A percentile compares a stretch with the other conserved stretches of the same genome.
Conservation (phyloP, 23 tunicate genomes). For the Diplosoma virens region DNA sequence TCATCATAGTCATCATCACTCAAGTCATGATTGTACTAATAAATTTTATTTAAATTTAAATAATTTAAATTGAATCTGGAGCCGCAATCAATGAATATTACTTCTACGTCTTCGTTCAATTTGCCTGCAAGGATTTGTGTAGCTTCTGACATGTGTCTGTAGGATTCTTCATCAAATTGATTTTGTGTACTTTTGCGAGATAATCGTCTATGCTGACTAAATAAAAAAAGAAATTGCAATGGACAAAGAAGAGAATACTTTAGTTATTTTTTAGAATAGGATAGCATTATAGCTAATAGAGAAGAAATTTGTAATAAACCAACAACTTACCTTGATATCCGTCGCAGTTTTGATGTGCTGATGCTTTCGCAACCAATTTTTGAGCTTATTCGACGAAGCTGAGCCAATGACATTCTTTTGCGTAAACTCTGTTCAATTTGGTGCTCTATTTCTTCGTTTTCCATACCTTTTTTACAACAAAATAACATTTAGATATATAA, state of each 20-base stretch:
- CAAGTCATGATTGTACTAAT: neutral
- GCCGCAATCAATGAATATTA: too few species aligned
- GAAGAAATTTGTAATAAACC: neutral
- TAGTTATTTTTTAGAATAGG: too few species aligned
- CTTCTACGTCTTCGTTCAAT: neutral
- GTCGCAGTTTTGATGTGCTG: slow-evolving; percentile 41
- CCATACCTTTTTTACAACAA: slow-evolving; percentile 3
- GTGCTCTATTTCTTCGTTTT: neutral
- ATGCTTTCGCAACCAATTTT: slow-evolving; percentile 8
- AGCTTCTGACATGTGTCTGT: neutral
- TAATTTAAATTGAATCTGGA: too few species aligned
- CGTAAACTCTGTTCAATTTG: slow-evolving; percentile 32
- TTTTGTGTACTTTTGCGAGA: slow-evolving; percentile 17
- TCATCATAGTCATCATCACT: slow-evolving; percentile 34
- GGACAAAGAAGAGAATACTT: too few species aligned
- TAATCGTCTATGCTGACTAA: slow-evolving; percentile 19
- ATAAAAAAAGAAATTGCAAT: neutral
- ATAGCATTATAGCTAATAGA: neutral
- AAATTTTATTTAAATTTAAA: too few species aligned
- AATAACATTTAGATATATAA: too few species aligned
- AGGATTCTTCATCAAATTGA: neutral
- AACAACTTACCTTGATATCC: slow-evolving; percentile 40
- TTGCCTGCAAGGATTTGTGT: slow-evolving; percentile 28
- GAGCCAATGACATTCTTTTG: slow-evolving; percentile 52
- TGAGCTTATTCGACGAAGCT: slow-evolving; percentile 50